Percentiles rank a stretch among this genome's conserved stretches.
These are phyloP conservation scores for Sebastes iracundus DNA, from an alignment of 2,797 vertebrate species.

Conservation along the genomic window DNA sequence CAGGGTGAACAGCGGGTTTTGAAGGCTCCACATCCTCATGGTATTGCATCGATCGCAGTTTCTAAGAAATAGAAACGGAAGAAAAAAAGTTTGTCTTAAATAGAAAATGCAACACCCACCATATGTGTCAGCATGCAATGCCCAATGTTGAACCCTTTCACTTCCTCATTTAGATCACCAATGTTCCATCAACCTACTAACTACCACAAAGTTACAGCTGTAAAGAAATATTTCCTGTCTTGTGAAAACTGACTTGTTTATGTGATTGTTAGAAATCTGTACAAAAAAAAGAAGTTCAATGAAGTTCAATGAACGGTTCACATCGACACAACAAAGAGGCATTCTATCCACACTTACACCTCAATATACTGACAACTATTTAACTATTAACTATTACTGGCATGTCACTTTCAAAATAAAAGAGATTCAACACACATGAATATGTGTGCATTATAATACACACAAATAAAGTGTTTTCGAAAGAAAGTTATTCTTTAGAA, in stretches of 20 bases:
- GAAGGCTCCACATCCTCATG: slow-evolving; percentile 11
- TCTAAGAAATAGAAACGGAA: neutral
- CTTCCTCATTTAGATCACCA: neutral
- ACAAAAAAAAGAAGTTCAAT: no score
- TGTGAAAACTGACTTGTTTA: neutral
- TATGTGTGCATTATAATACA: neutral
- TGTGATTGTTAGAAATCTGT: neutral
- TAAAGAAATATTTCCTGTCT: neutral
- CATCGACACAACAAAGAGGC: no score
- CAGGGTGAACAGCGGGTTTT: neutral
- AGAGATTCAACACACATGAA: neutral
- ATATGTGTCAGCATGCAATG: fast-evolving
- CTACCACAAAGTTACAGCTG: no score
- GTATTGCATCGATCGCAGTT: neutral
- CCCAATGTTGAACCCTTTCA: neutral
- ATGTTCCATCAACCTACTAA: neutral
- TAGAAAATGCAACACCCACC: neutral
- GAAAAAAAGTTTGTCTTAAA: neutral
- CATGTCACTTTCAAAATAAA: neutral
- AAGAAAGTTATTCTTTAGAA: neutral
- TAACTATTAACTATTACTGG: neutral
- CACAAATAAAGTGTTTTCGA: neutral
- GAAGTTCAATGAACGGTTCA: neutral
- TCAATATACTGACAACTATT: neutral
- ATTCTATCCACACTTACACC: neutral